These are phyloP conservation scores for Neopipo cinnamomea DNA, from an alignment of 2,113 vertebrate genomes.

Conservation along the genomic window DNA sequence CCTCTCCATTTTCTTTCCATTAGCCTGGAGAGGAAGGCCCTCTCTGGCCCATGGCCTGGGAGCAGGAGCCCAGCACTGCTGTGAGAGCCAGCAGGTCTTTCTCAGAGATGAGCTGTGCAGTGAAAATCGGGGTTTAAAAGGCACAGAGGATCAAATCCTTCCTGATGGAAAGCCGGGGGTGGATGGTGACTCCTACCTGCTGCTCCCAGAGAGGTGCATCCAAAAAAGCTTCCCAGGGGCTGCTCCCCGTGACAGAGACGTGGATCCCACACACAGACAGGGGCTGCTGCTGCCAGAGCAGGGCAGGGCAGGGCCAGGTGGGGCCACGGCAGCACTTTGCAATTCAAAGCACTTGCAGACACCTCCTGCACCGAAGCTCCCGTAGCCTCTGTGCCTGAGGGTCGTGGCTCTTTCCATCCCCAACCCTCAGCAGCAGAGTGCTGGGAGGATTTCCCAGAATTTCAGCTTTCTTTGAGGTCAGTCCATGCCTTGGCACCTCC, in stretches of 20 bases:
- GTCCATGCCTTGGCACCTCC: background rate
- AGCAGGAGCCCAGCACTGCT: background rate
- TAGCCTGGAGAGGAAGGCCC: background rate
- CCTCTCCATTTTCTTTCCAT: background rate
- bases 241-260: fast-evolving
- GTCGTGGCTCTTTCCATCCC: background rate
- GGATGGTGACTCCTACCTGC: background rate
- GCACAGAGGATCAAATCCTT: background rate
- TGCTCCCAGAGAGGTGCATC: fast-evolving
- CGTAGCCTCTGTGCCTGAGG: background rate
- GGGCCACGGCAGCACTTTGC: background rate
- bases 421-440: background rate
- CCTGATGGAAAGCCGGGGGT: background rate
- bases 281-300: background rate
- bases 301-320: background rate
- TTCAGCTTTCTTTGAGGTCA: background rate
- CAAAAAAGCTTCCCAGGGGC: background rate
- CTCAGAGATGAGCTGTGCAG: background rate
- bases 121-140: background rate
- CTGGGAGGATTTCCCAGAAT: background rate
- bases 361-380: fast-evolving
- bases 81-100: background rate
- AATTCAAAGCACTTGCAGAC: background rate
- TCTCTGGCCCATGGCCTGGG: background rate
- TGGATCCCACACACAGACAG: fast-evolving